These are phyloP conservation scores for Drosophila nr. perissopoda DNA, from an alignment of 2,888 invertebrate species.

Conservation along the genomic window DNA sequence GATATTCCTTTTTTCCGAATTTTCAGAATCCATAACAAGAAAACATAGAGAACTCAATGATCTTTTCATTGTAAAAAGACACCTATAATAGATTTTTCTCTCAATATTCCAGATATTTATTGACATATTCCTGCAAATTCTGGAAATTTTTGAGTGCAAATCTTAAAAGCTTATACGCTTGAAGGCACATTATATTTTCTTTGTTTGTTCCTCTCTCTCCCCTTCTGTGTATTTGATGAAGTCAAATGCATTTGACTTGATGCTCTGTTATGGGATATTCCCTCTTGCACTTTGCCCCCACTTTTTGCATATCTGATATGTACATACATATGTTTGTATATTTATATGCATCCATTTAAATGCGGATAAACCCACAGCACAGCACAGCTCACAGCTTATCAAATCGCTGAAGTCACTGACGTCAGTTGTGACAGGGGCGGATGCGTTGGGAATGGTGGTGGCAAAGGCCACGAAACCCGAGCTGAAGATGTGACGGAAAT, in stretches of 20 bases:
- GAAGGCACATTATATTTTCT: not conserved
- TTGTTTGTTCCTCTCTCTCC: not conserved
- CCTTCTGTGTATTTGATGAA: not conserved
- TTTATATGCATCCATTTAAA: conserved; percentile 7
- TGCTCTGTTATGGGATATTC: not conserved
- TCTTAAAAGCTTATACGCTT: not conserved
- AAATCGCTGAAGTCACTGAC: conserved; percentile 39
- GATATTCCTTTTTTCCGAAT: not conserved
- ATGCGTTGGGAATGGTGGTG: not conserved
- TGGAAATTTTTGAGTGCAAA: not conserved
- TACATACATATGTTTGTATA: not conserved
- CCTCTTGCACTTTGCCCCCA: not conserved
- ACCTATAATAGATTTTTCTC: not conserved
- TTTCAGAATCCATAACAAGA: not conserved
- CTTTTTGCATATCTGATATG: not conserved
- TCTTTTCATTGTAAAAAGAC: not conserved
- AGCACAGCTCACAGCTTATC: conserved; percentile 19
- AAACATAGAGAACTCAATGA: not conserved
- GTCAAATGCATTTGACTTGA: not conserved
- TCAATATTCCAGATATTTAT: not conserved
- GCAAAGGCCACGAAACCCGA: conserved; percentile 56
- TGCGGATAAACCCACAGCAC: conserved; percentile 23
- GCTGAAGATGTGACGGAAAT: conserved; percentile 68
- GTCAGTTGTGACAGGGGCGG: conserved; percentile 23
- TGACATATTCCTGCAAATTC: not conserved